A percentile compares a stretch with the other conserved stretches of the same genome.
phyloP scores from a whole-genome alignment of 2,113 vertebrate genomes.

The Hippocampus barbouri region DNA sequence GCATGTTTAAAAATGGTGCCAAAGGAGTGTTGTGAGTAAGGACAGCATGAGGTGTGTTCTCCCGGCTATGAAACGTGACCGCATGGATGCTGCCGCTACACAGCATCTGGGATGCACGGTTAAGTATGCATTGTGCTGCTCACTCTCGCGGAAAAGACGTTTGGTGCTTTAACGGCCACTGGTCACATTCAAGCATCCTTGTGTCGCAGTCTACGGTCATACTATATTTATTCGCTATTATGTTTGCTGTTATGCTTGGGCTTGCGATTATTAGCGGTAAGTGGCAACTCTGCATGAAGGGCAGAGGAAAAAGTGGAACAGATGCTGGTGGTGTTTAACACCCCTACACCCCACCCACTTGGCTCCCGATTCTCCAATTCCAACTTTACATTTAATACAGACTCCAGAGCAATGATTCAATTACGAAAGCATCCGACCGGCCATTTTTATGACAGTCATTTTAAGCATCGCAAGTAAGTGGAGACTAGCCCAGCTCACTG shows the following conservation, averaged over 20 bases:
- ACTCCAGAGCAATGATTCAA: background rate
- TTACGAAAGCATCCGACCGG: background rate
- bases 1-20: slow-evolving; percentile 2
- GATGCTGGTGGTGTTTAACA: background rate
- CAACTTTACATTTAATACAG: background rate
- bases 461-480: background rate
- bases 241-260: background rate
- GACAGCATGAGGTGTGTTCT: slow-evolving; percentile 2
- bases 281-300: too few species aligned
- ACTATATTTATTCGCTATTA: background rate
- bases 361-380: background rate
- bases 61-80: background rate
- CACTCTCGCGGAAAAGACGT: background rate
- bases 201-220: background rate
- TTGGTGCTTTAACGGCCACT: background rate
- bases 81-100: background rate
- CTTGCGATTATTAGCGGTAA: background rate
- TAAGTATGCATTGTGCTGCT: background rate
- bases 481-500: background rate
- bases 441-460: background rate
- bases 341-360: background rate
- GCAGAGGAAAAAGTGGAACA: background rate
- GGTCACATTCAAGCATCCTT: background rate
- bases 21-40: background rate
- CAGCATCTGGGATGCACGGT: background rate